Evolutionary conservation across 92 coral and sea anemone species (phyloP).

Genomic region (Porites evermanni): DNA sequence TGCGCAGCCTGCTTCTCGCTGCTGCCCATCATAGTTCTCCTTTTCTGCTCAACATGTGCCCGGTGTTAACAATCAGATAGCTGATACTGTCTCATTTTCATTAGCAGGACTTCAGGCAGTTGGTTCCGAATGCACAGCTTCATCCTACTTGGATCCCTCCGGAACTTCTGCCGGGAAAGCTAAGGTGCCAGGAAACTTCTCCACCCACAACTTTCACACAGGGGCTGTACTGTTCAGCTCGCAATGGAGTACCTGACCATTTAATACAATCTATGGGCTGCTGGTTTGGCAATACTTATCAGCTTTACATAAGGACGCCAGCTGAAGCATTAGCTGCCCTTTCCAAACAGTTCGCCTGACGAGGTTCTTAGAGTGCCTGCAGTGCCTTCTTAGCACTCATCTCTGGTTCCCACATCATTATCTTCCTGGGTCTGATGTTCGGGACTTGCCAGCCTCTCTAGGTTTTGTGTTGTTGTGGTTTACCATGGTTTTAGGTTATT

Average conservation of each 20-base stretch:
- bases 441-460: not conserved
- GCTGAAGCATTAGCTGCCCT: not conserved
- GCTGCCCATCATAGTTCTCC: not conserved
- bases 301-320: not conserved
- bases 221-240: not conserved
- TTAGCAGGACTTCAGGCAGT: not conserved
- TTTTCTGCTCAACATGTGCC: conserved; percentile 4
- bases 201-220: not conserved
- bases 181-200: not conserved
- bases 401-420: not conserved
- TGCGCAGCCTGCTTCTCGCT: not conserved
- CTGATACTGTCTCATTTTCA: conserved; percentile 24
- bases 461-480: not conserved
- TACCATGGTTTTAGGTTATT: not conserved
- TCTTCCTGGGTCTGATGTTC: not conserved
- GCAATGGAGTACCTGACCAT: too few relatives aligned
- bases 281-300: not conserved
- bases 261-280: not conserved
- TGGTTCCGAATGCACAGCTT: not conserved
- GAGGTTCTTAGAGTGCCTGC: not conserved
- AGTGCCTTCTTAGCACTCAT: not conserved
- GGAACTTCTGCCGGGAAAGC: too few relatives aligned
- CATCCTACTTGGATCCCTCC: not conserved
- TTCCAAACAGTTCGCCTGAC: not conserved
- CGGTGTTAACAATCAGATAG: conserved; percentile 11